phyloP scores from a whole-genome alignment of 1,140 invertebrate genomes.

The Drosophila auraria region DNA sequence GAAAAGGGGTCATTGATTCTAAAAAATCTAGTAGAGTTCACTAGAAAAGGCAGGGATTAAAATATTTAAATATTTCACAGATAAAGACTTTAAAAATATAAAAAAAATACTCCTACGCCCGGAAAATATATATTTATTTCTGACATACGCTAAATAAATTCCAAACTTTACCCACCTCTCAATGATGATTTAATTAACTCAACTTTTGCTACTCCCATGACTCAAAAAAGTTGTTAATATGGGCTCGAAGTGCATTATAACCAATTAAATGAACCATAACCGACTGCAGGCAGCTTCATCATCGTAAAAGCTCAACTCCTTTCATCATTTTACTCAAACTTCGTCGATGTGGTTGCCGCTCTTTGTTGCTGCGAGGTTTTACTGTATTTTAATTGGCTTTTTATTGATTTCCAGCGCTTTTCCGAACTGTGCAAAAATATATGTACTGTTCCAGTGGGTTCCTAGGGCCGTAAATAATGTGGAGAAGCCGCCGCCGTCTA shows the following conservation, averaged over 20 bases:
- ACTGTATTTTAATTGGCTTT: slow-evolving; percentile 70
- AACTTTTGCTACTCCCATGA: slow-evolving; percentile 6
- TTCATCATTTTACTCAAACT: slow-evolving; percentile 60
- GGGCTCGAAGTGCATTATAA: slow-evolving; percentile 20
- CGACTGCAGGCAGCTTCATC: slow-evolving; percentile 18
- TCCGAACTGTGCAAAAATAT: slow-evolving; percentile 13
- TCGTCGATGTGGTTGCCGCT: slow-evolving; percentile 39
- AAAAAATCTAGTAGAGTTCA: neutral
- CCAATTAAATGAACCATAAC: slow-evolving; percentile 51
- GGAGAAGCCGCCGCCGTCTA: slow-evolving; percentile 1
- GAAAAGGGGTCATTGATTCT: neutral
- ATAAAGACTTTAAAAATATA: too few species aligned
- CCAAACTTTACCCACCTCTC: neutral
- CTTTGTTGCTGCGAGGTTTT: slow-evolving; percentile 25
- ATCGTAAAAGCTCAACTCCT: slow-evolving; percentile 20
- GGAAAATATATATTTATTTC: too few species aligned
- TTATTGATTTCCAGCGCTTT: slow-evolving; percentile 48
- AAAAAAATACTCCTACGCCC: neutral
- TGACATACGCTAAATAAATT: neutral
- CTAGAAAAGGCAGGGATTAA: neutral
- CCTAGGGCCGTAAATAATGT: slow-evolving; percentile 15
- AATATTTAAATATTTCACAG: neutral
- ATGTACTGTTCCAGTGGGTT: neutral
- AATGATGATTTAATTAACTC: slow-evolving; percentile 25
- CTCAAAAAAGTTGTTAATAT: slow-evolving; percentile 18